Base-by-base conservation (phyloP, 1,140 invertebrate species). In the Sarcophaga bullata region DNA sequence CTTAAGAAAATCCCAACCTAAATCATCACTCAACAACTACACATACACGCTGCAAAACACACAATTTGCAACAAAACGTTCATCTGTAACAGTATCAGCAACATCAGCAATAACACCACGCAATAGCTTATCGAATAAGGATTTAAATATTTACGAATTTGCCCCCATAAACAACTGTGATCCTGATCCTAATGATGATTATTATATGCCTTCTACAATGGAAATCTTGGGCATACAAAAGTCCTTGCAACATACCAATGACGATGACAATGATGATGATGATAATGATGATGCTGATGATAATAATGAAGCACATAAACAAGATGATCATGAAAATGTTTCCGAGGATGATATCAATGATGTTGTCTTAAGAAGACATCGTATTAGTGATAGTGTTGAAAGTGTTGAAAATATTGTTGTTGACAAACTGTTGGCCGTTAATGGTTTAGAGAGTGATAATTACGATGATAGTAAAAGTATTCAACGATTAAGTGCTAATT, bases 381-480 rank as follows among this genome's bases (percentile, higher is more conserved):
- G 62, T 15, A 50, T 73, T 10, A 46, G 47, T 25, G 52, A 46
- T 62, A 49, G 19, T 47, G 52, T 13, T 17, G 81, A 9, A 1
- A 73, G 15, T 48, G 54, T 50, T 19, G 72, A 78, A 25, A 52
- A 73, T 50, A 54, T 49, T 73, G 81, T 73, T 75, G 50, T 78
- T 80, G 54, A 17, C 80, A 62, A 88, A 84, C 50, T 87, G 86
- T 48, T 88, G 87, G 87, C 86, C 86, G 46, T 86, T 87, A 83
- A 87, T 87, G 54, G 58, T 73, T 25, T 78, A 80, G 75, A 37
- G 25, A 37, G 4, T 37, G 25, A 37, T 73, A 73, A 19, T 52
- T 80, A 8, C 47, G 50, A 7, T n/a, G 50, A 72, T 19, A 49
- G 15, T 62, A 81, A 52, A 62, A 52, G 25, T 37, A 73, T n/a